Evolutionary conservation across 2,113 vertebrate genomes (phyloP).

Genomic region (Hassar affinis): DNA sequence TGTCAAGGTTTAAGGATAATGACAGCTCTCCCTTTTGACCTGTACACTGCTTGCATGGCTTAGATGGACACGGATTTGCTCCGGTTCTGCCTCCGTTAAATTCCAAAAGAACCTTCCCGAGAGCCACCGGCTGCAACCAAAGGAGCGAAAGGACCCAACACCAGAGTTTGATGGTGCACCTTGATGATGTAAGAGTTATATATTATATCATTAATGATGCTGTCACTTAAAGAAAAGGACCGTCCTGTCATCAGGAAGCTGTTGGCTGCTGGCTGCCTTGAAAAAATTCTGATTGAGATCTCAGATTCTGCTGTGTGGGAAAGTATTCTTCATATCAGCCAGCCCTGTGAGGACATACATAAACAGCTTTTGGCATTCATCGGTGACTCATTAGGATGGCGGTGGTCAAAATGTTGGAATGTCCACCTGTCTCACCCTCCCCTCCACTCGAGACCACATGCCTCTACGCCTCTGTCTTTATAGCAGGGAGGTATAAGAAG

Average conservation of each 20-base stretch:
- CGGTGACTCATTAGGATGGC: conserved; percentile 92
- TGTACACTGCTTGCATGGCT: not conserved
- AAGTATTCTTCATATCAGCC: conserved; percentile 77
- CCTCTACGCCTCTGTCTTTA: conserved; percentile 84
- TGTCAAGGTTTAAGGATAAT: not conserved
- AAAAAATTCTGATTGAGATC: conserved; percentile 86
- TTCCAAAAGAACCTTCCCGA: conserved; percentile 79
- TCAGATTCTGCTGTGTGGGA: conserved; percentile 87
- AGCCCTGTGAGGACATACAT: conserved; percentile 76
- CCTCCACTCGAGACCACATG: conserved; percentile 81
- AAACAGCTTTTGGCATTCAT: conserved; percentile 77
- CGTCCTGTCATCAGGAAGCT: conserved; percentile 77
- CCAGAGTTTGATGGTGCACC: not conserved
- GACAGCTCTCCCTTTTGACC: not conserved
- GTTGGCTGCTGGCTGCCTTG: conserved; percentile 81
- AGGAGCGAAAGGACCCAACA: conserved; percentile 54
- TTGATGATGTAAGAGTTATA: not conserved
- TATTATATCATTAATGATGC: conserved; percentile 79
- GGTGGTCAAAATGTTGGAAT: conserved; percentile 90
- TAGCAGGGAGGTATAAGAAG: conserved; percentile 97
- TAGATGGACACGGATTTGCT: conserved; percentile 71
- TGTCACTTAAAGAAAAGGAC: conserved; percentile 81
- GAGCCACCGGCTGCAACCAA: conserved; percentile 65
- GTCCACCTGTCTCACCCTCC: conserved; percentile 76
- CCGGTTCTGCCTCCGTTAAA: not conserved